Percentiles rank a stretch among this genome's conserved stretches.
phyloP scores from a whole-genome alignment of 1,140 invertebrate species.

The Zaprionus camerounensis region DNA sequence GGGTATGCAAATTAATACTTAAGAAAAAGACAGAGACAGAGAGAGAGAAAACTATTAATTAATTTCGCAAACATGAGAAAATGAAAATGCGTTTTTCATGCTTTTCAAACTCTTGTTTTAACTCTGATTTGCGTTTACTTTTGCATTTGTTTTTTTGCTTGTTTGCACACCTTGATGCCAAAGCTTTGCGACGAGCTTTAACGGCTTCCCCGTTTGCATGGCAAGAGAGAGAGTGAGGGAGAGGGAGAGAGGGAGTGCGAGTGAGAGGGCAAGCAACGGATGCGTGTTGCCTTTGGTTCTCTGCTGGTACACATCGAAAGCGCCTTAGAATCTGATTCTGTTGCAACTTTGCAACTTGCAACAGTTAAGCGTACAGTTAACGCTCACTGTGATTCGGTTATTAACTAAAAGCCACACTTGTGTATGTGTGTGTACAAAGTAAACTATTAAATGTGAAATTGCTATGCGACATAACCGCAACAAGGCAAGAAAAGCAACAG shows the following conservation, averaged over 20 bases:
- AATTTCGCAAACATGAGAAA: background rate
- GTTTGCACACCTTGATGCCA: background rate
- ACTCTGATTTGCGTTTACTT: background rate
- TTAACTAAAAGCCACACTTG: background rate
- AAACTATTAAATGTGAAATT: constrained; percentile 23
- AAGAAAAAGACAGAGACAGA: too few relatives aligned
- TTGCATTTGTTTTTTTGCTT: background rate
- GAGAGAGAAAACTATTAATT: background rate
- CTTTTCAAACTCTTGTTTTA: constrained; percentile 4
- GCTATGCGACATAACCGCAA: constrained; percentile 30
- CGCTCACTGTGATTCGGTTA: constrained; percentile 21
- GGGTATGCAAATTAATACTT: too few relatives aligned
- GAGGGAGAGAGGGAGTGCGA: background rate
- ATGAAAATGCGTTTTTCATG: constrained; percentile 4
- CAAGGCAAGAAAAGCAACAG: constrained; percentile 11
- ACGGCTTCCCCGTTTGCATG: constrained; percentile 4
- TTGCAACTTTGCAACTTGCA: constrained; percentile 8
- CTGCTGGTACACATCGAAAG: too few relatives aligned
- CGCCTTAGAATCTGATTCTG: background rate
- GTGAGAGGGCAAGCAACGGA: background rate
- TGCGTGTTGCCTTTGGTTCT: background rate
- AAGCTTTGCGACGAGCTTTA: constrained; percentile 5
- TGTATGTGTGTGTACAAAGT: background rate
- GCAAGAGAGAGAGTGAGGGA: background rate
- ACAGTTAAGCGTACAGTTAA: constrained; percentile 25